Conservation (phyloP, 2,888 invertebrate genomes). For the Alentia gelatinosa region DNA sequence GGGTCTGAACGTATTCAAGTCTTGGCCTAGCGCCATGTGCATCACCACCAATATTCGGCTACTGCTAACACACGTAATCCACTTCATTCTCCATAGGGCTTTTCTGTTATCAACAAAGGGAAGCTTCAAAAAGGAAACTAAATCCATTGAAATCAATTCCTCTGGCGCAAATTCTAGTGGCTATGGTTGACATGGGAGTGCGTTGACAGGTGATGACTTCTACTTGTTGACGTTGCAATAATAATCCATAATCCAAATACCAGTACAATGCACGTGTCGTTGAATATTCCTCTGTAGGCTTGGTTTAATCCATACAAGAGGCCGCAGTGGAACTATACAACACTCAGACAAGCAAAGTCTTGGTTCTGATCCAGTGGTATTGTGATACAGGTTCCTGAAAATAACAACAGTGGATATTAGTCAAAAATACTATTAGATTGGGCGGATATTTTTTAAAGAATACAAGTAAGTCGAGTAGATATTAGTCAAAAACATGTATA, state of each 20-base stretch:
- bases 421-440: too few species aligned
- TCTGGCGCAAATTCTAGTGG: background rate
- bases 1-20: too few species aligned
- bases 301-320: background rate
- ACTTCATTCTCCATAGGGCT: background rate
- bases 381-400: constrained; percentile 10
- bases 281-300: background rate
- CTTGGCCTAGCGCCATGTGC: too few species aligned
- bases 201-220: background rate
- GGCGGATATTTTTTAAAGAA: too few species aligned
- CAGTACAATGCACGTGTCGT: background rate
- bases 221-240: background rate
- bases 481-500: too few species aligned
- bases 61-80: too few species aligned
- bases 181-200: background rate
- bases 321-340: background rate
- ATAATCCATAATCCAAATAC: background rate
- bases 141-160: background rate
- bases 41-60: background rate
- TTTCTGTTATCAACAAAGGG: background rate
- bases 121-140: background rate
- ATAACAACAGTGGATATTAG: background rate
- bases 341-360: constrained; percentile 17
- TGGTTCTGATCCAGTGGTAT: constrained; percentile 11
- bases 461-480: too few species aligned